phyloP scores from a whole-genome alignment of 1,140 invertebrate species.

The Theocolax elegans region DNA sequence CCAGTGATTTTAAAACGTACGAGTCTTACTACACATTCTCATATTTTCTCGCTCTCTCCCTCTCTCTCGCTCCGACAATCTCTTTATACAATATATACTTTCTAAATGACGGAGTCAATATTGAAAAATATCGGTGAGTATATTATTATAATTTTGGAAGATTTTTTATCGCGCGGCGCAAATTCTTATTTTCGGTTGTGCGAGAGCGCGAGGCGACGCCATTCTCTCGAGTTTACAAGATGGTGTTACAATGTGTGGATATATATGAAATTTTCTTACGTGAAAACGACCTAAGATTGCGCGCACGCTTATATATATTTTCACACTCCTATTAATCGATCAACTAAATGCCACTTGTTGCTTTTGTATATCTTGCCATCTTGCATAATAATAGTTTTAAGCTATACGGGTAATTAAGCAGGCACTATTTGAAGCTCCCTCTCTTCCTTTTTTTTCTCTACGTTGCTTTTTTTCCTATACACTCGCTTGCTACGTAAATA shows the following conservation, averaged over 20 bases:
- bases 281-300: background rate
- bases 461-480: background rate
- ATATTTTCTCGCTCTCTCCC: background rate
- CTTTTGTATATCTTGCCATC: constrained; percentile 32
- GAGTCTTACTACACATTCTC: background rate
- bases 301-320: background rate
- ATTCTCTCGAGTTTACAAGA: too few species aligned
- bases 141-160: background rate
- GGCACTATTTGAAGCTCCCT: constrained; percentile 66
- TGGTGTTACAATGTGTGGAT: too few species aligned
- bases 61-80: background rate
- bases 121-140: constrained; percentile 24
- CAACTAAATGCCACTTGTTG: constrained; percentile 43
- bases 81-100: constrained; percentile 24
- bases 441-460: constrained; percentile 47
- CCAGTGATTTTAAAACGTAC: too few species aligned
- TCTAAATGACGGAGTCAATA: constrained; percentile 5
- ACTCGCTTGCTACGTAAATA: constrained; percentile 4
- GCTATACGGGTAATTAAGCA: constrained; percentile 60
- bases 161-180: background rate
- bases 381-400: constrained; percentile 40
- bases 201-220: too few species aligned
- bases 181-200: background rate
- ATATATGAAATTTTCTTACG: background rate
- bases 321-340: constrained; percentile 47